phyloP scores from a whole-genome alignment of 2,888 invertebrate species.

The Drosophila cognata region DNA sequence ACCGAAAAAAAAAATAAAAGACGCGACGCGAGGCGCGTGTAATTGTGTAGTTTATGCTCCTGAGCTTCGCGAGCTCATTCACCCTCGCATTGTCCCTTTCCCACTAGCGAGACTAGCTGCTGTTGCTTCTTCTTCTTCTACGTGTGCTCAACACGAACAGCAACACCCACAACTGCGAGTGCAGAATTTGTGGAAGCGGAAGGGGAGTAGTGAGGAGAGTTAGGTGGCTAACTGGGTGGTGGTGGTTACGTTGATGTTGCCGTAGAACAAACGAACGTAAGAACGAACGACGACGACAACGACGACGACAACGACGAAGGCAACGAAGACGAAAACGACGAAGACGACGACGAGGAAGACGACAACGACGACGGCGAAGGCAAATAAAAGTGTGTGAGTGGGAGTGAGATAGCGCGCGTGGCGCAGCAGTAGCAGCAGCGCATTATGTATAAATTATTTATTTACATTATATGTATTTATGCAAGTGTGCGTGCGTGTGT shows the following conservation, averaged over 20 bases:
- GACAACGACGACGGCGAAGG: constrained; percentile 8
- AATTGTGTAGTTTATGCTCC: constrained; percentile 70
- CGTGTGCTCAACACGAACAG: constrained; percentile 12
- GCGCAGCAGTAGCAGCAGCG: constrained; percentile 43
- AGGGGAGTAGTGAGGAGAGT: background rate
- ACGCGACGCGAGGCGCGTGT: constrained; percentile 47
- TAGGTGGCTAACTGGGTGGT: constrained; percentile 3
- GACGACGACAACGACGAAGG: constrained; percentile 1
- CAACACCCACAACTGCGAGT: constrained; percentile 63
- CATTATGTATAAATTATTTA: constrained; percentile 80
- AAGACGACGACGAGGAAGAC: constrained; percentile 4
- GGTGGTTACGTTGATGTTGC: constrained; percentile 50
- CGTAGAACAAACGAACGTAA: constrained; percentile 30
- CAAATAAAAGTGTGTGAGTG: constrained; percentile 34
- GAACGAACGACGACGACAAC: background rate
- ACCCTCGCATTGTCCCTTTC: constrained; percentile 59
- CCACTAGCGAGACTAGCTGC: constrained; percentile 8
- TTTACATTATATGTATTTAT: constrained; percentile 70
- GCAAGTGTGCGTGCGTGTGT: constrained; percentile 1
- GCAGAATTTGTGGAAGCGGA: background rate
- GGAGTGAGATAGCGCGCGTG: constrained; percentile 50
- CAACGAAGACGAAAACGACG: background rate
- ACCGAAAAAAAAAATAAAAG: constrained; percentile 34
- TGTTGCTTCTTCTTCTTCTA: background rate
- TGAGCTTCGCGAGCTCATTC: constrained; percentile 37